Percentiles rank a stretch among this genome's conserved stretches.
These are phyloP conservation scores for Pelochelys cantorii DNA, from an alignment of 2,797 vertebrate genomes.

Conservation along the genomic window DNA sequence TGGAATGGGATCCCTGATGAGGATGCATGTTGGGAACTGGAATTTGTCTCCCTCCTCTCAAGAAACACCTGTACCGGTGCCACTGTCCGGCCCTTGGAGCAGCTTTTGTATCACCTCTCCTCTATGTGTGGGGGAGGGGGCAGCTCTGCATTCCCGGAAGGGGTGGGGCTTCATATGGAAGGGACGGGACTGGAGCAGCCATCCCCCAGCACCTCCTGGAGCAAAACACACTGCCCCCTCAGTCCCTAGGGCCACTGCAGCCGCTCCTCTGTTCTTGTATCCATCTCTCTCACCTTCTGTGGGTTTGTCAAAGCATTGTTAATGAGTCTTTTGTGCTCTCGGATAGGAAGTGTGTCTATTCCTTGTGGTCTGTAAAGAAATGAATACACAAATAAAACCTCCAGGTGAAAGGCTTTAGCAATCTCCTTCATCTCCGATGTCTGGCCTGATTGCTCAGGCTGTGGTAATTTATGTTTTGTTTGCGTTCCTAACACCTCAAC, in stretches of 20 bases:
- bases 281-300: not conserved
- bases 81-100: not conserved
- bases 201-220: too few species aligned
- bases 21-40: not conserved
- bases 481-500: slow-evolving; percentile 43
- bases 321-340: not conserved
- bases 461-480: slow-evolving; percentile 41
- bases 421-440: not conserved
- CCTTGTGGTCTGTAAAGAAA: not conserved
- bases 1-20: not conserved
- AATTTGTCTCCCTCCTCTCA: not conserved
- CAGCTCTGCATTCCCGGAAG: too few species aligned
- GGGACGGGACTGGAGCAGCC: too few species aligned
- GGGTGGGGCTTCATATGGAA: too few species aligned
- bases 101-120: fast-evolving
- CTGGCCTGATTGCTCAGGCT: slow-evolving; percentile 32
- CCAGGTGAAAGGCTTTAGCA: not conserved
- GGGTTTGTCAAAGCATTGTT: not conserved
- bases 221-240: too few species aligned
- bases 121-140: too few species aligned
- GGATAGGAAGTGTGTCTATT: not conserved
- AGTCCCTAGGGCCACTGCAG: too few species aligned
- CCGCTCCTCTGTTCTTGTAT: too few species aligned
- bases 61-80: not conserved
- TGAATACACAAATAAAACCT: slow-evolving; percentile 12